Base-by-base conservation (phyloP, 23 tunicate genomes). In the Diplosoma virens region DNA sequence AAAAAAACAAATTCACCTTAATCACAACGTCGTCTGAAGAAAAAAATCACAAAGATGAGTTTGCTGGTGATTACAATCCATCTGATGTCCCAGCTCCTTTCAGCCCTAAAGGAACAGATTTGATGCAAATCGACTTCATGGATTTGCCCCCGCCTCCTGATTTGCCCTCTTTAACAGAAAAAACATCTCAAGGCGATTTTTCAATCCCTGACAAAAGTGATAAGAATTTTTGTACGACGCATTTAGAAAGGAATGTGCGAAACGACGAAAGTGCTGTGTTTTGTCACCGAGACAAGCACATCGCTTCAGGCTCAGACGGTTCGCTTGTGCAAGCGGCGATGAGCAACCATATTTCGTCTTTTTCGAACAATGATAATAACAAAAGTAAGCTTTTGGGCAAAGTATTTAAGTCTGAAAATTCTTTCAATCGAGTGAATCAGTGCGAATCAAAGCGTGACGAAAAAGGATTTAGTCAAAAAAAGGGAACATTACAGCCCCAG, bases 71-170 rank as follows among this genome's bases (percentile, higher is more conserved):
- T 11, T 63, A 27, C 69, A 63, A 63, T 28, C 36, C 69, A 2
- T n/a, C 69, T 27, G 69, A 63, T 63, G 34, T 29, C 34, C 84
- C 68, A 14, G 61, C 37, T 25, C 58, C 77, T n/a, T 50, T 25
- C 53, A 32, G 1, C 20, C n/a, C 0, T 21, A 52, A 67, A 54
- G 6, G 20, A 6, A 30, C 53, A 11, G 69, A 63, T 30, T 63
- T 63, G 29, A 67, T 31, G 0, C 9, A 30, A 1, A 31, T 67
- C 22, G 77, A 80, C 28, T 50, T 59, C 36, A 27, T 32, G 24
- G 84, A 80, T 25, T 32, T 80, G 11, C 84, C 84, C 5, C 77
- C 84, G 28, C 84, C 77, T 1, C 84, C 84, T 1, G 55, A 67
- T 14, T 25, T 80, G 9, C 84, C 84, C 1, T 55, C 84, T 22